Evolutionary conservation across 2,797 vertebrate genomes (phyloP), one percentile per base, ranked within the genome.

Genomic region (Protonibea diacanthus): DNA sequence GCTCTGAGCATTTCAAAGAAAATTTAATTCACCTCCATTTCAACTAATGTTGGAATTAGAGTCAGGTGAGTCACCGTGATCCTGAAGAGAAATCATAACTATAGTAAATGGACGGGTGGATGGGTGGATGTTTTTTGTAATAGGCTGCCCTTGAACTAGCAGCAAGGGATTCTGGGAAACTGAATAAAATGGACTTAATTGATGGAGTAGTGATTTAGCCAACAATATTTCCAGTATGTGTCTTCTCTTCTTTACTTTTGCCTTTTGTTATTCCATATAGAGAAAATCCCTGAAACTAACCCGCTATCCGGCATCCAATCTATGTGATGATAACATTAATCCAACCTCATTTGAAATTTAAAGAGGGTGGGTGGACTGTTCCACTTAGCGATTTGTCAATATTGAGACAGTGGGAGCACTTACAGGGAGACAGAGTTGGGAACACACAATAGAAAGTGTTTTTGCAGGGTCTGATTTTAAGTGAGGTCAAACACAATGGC

Each of bases 351-450:
- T 65, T 72, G 71, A 81, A 83, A 83, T 84, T 58, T 76, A 70
- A 86, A 86, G 57, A 77, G 83, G 71, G 20, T 65, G 58, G 55
- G 20, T 21, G 7, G 66, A 45, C 71, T 29, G 57, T 77, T 75
- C 38, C 45, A 21, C 44, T 59, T 23, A 45, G 71, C 71, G 62
- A 84, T 85, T 68, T 42, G 61, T 86, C 84, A 84, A 75, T 77
- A 77, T 21, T 68, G 71, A 88, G 78, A 66, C 62, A 77, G 67
- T 47, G 25, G 64, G 53, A 85, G 83, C 82, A 84, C 85, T 90
- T 83, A 82, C 62, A 70, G 27, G 55, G 55, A 81, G 74, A 78
- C 80, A 51, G 60, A 56, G 27, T 59, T 61, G 51, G 52, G 33
- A 68, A 66, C 70, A 45, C 69, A 87, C 69, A 76, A 74, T 55